Conservation (phyloP, 2,888 invertebrate species). For the Epinotia bilunana region DNA sequence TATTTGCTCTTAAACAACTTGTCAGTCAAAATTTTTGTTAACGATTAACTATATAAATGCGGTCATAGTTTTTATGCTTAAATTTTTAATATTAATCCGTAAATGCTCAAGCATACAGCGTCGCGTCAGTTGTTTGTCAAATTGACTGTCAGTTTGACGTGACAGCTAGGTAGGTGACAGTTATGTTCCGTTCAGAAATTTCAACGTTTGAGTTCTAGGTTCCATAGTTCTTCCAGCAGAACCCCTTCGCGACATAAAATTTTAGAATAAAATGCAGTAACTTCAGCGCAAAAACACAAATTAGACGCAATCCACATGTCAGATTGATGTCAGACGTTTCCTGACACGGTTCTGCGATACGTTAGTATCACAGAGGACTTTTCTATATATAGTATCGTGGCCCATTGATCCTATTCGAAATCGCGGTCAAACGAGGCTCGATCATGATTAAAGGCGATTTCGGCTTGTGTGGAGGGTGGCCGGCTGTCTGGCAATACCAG, state of each 20-base stretch:
- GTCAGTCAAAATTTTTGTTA: background rate
- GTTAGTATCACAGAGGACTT: too few relatives aligned
- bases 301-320: too few relatives aligned
- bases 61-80: constrained; percentile 14
- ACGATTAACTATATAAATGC: background rate
- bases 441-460: too few relatives aligned
- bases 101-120: background rate
- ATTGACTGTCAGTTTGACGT: background rate
- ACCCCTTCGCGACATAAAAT: background rate
- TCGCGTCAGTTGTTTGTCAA: constrained; percentile 36
- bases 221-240: background rate
- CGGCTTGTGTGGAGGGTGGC: too few relatives aligned
- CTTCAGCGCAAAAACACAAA: too few relatives aligned
- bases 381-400: too few relatives aligned
- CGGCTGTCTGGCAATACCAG: too few relatives aligned
- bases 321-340: too few relatives aligned
- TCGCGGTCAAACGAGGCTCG: too few relatives aligned
- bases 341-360: too few relatives aligned
- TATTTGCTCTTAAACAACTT: background rate
- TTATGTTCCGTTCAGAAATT: constrained; percentile 28
- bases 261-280: too few relatives aligned
- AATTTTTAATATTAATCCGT: constrained; percentile 5
- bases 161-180: constrained; percentile 1
- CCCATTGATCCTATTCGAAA: too few relatives aligned
- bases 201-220: background rate